These are phyloP conservation scores for Thymelicus sylvestris DNA, from an alignment of 2,888 invertebrate species.

Conservation along the genomic window DNA sequence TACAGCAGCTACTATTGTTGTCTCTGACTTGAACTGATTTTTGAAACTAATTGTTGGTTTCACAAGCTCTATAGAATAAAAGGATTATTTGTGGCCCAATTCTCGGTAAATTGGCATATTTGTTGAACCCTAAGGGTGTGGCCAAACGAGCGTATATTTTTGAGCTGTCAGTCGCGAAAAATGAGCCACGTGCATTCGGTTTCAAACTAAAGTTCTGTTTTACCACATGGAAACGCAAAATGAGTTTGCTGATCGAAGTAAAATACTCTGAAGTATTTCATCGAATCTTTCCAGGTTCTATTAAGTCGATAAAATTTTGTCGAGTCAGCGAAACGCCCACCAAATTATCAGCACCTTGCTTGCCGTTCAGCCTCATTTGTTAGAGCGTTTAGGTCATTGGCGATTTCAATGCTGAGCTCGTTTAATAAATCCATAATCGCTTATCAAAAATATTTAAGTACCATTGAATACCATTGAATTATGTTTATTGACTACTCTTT, in stretches of 20 bases:
- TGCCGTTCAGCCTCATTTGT: conserved; percentile 29
- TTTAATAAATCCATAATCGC: neutral
- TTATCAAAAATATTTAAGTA: neutral
- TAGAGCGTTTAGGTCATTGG: conserved; percentile 28
- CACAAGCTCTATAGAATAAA: too few species aligned
- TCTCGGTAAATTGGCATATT: too few species aligned
- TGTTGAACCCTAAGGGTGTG: too few species aligned
- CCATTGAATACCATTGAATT: too few species aligned
- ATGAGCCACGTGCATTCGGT: too few species aligned
- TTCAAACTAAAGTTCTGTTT: too few species aligned
- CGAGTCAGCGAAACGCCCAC: conserved; percentile 33
- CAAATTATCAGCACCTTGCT: conserved; percentile 37
- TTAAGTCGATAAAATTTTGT: conserved; percentile 30
- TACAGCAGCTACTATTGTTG: neutral
- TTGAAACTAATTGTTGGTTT: neutral
- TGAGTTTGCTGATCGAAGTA: neutral
- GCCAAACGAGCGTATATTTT: too few species aligned
- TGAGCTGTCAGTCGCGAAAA: too few species aligned
- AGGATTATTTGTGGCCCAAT: too few species aligned
- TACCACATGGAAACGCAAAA: too few species aligned
- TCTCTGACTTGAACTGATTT: neutral
- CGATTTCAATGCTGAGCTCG: neutral
- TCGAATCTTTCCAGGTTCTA: conserved; percentile 10
- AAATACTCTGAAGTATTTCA: neutral
- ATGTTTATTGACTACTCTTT: too few species aligned